phyloP scores from a whole-genome alignment of 92 coral and sea anemone species.

The Parazoanthus swiftii region DNA sequence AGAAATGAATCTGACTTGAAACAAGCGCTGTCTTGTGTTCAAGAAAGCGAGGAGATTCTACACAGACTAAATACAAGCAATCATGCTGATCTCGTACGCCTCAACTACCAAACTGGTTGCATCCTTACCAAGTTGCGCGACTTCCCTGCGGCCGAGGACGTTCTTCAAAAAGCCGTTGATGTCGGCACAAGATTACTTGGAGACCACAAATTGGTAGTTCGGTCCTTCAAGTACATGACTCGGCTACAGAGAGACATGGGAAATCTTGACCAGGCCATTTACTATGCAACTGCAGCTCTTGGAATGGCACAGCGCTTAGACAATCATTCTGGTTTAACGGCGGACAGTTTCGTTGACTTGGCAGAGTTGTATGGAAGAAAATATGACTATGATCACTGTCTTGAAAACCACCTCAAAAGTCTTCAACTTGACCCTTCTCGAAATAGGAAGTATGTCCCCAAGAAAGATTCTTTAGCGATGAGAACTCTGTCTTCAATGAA shows the following conservation, averaged over 20 bases:
- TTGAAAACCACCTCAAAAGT: background rate
- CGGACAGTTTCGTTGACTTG: background rate
- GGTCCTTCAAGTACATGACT: constrained; percentile 3
- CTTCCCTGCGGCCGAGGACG: background rate
- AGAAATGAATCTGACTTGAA: background rate
- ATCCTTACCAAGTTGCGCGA: background rate
- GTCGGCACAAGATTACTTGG: constrained; percentile 4
- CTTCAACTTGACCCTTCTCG: background rate
- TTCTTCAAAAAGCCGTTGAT: background rate
- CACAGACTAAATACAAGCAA: background rate
- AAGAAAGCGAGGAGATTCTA: constrained; percentile 1
- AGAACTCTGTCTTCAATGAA: too few relatives aligned
- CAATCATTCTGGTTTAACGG: background rate
- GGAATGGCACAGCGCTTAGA: constrained; percentile 8
- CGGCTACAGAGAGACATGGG: constrained; percentile 6
- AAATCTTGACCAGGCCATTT: background rate
- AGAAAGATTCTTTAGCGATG: too few relatives aligned
- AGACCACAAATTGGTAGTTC: background rate
- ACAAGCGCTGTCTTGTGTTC: background rate
- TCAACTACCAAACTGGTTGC: background rate
- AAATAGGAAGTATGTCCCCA: too few relatives aligned
- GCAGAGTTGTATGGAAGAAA: background rate
- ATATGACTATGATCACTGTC: background rate
- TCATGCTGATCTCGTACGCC: background rate
- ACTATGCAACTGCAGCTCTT: background rate